Percentiles rank a stretch among this genome's conserved stretches.
phyloP scores from a whole-genome alignment of 1,140 invertebrate genomes.

The Lerema accius region DNA sequence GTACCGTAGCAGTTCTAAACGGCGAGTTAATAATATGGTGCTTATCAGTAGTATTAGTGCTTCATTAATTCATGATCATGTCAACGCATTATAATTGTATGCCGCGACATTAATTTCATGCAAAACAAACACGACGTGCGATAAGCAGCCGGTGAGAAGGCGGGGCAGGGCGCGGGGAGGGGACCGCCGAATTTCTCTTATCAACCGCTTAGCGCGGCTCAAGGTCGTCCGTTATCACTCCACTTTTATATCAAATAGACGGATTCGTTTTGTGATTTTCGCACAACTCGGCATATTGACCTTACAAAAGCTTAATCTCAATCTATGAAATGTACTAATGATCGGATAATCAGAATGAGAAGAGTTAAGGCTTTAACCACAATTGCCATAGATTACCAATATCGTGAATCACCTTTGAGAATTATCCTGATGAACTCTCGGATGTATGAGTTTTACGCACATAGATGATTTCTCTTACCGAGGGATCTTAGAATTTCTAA shows the following conservation, averaged over 20 bases:
- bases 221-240: conserved; percentile 72
- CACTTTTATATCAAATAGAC: conserved; percentile 56
- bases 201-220: conserved; percentile 65
- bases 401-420: neutral
- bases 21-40: neutral
- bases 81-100: conserved; percentile 56
- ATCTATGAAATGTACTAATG: too few species aligned
- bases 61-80: conserved; percentile 59
- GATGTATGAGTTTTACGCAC: too few species aligned
- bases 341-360: too few species aligned
- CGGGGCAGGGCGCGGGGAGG: conserved; percentile 46
- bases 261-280: conserved; percentile 63
- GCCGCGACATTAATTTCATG: conserved; percentile 63
- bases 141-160: conserved; percentile 55
- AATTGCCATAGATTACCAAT: too few species aligned
- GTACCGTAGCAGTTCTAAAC: neutral
- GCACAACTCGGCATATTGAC: too few species aligned
- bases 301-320: too few species aligned
- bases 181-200: conserved; percentile 73
- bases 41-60: conserved; percentile 40
- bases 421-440: neutral
- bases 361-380: too few species aligned
- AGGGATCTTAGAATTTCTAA: neutral
- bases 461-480: too few species aligned
- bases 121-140: conserved; percentile 63